A percentile compares a stretch with the other conserved stretches of the same genome.
Evolutionary conservation across 2,113 vertebrate genomes (phyloP).

Genomic region (Hepsetus odoe): DNA sequence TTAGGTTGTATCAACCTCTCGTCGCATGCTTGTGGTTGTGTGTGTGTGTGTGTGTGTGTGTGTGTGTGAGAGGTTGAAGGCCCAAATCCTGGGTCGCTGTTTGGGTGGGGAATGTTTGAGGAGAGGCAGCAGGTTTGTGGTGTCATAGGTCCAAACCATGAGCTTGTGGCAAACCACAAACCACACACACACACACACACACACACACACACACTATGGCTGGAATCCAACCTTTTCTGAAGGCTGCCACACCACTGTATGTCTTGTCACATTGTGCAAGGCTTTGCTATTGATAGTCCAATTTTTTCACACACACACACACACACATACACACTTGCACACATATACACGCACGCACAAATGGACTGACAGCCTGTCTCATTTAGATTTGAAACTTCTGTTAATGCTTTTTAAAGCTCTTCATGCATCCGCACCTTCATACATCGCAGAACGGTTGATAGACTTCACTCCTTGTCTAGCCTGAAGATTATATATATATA

Average conservation of each 20-base stretch:
- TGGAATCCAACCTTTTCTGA: not conserved
- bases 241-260: slow-evolving; percentile 24
- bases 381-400: no score
- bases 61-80: not conserved
- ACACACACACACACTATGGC: slow-evolving; percentile 18
- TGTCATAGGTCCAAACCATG: slow-evolving; percentile 32
- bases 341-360: not conserved
- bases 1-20: slow-evolving; percentile 20
- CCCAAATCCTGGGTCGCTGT: slow-evolving; percentile 15
- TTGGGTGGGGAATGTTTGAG: slow-evolving; percentile 6
- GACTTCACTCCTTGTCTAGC: no score
- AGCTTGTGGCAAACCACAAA: not conserved
- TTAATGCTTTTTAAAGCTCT: no score
- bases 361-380: no score
- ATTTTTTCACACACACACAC: not conserved
- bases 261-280: slow-evolving; percentile 5
- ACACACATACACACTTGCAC: not conserved
- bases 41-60: not conserved
- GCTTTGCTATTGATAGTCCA: not conserved
- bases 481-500: no score
- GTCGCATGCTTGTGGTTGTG: not conserved
- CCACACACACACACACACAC: slow-evolving; percentile 32
- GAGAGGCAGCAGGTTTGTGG: not conserved
- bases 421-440: no score
- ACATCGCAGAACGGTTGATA: no score